Evolutionary conservation across 2,888 invertebrate genomes (phyloP), one percentile per base, ranked within the genome.

Genomic region (Trimorus sp.): DNA sequence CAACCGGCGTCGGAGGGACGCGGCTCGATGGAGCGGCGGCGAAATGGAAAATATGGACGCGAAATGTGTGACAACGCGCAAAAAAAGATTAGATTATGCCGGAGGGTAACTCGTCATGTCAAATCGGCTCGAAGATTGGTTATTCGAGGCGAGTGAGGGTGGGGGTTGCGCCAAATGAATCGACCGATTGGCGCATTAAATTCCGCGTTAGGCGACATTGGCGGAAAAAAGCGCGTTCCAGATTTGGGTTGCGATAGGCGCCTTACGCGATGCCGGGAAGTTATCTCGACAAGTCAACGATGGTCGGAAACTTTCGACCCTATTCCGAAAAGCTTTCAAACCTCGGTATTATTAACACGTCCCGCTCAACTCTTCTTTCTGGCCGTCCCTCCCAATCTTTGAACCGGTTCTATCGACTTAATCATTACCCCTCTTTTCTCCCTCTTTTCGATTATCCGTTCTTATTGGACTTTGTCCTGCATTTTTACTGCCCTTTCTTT

Each of bases 301-400:
- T 76, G 71, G 63, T 62, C 71, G 68, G 76, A 71, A 71, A 81
- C 71, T 81, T 80, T 71, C 75, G 63, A 76, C 76, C 76, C 76
- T 81, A 76, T 81, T 81, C 76, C 81, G 76, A 76, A 81, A 76
- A 71, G 81, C 81, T 81, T 81, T 81, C 81, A 76, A 80, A 80
- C 53, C 53, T 58, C 66, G 45, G 66, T 80, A 66, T 69, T 69
- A 74, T 74, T 69, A 79, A 66, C 66, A 73, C 68, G 79, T 71
- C 71, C 78, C 53, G 66, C 58, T 71, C 59, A 71, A 71, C 70
- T n/a, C n/a, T n/a, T 73, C 73, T 68, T 73, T 62, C 60, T 79
- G 66, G 79, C 59, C 73, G 73, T 62, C 68, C 65, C n/a, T n/a
- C 51, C 62, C 66, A 68, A 73, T 79, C 79, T 79, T 73, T 73